Conservation (phyloP, 2,113 vertebrate genomes). For the Physeter macrocephalus region DNA sequence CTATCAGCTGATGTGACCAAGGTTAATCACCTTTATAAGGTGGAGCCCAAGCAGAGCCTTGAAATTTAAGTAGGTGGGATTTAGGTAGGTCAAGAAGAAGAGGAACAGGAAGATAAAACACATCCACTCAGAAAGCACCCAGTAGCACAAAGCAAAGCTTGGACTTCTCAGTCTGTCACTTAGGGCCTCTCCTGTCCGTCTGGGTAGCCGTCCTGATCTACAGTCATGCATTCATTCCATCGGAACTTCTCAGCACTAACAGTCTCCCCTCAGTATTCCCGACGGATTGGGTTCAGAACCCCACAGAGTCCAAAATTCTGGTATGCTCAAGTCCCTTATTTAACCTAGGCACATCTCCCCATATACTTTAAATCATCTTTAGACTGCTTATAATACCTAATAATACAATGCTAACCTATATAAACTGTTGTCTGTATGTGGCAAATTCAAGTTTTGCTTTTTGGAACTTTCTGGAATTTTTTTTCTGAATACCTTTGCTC, state of each 20-base stretch:
- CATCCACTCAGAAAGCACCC: neutral
- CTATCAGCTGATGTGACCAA: neutral
- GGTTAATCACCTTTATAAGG: neutral
- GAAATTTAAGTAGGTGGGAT: neutral
- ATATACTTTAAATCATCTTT: neutral
- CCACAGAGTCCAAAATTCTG: neutral
- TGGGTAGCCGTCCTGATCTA: no score
- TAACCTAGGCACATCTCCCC: rapidly evolving
- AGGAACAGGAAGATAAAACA: neutral
- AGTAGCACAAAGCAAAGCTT: neutral
- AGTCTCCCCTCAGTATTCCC: neutral
- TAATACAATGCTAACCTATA: neutral
- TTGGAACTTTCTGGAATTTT: neutral
- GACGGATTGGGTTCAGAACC: neutral
- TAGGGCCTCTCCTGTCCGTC: neutral
- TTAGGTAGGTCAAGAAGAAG: neutral
- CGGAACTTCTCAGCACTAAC: neutral
- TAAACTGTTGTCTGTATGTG: rapidly evolving
- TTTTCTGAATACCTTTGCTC: neutral
- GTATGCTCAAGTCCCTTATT: neutral
- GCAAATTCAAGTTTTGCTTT: neutral
- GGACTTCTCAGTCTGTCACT: neutral
- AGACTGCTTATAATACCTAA: neutral
- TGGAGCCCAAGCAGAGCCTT: neutral
- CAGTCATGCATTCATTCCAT: no score